Evolutionary conservation across 2,113 vertebrate genomes (phyloP).

Genomic region (Chlorodrepanis virens): DNA sequence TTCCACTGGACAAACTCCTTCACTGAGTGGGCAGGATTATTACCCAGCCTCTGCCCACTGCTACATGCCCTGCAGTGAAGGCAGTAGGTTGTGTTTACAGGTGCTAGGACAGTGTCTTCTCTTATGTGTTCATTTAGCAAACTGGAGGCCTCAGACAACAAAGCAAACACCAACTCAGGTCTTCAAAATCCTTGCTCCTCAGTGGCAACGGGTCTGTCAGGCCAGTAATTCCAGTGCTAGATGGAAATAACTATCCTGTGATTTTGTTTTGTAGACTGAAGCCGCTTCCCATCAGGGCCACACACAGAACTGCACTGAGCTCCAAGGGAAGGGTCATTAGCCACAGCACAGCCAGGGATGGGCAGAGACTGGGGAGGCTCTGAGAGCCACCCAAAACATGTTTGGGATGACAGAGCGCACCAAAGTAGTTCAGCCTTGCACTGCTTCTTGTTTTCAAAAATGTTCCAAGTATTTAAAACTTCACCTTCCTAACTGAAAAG

Average conservation of each 20-base stretch:
- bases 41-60: neutral
- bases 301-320: neutral
- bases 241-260: neutral
- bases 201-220: neutral
- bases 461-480: neutral
- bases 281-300: neutral
- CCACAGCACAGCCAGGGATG: neutral
- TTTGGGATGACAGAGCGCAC: neutral
- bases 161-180: neutral
- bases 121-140: neutral
- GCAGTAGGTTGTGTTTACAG: neutral
- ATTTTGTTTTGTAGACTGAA: neutral
- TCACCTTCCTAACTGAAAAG: neutral
- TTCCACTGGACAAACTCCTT: neutral
- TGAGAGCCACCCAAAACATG: neutral
- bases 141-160: neutral
- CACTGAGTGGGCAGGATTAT: neutral
- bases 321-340: neutral
- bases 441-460: neutral
- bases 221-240: neutral
- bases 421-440: neutral
- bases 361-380: fast-evolving
- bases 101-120: neutral
- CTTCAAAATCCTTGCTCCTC: neutral
- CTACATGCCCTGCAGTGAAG: neutral